phyloP scores from a whole-genome alignment of 2,113 vertebrate species.

The Oxyura jamaicensis region DNA sequence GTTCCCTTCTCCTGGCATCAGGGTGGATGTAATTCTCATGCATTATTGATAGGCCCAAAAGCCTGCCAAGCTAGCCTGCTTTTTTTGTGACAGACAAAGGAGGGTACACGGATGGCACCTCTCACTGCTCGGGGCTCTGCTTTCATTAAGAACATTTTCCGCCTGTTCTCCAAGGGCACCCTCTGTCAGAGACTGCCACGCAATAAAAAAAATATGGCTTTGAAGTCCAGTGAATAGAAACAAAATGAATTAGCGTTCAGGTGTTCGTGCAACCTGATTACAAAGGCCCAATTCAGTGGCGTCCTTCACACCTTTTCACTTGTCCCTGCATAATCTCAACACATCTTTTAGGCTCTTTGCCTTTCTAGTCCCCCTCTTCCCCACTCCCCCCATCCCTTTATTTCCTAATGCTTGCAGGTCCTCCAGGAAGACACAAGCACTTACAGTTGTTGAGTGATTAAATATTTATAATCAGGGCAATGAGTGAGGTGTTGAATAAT shows the following conservation, averaged over 20 bases:
- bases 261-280: constrained; percentile 73
- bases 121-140: constrained; percentile 71
- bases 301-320: constrained; percentile 76
- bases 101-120: constrained; percentile 73
- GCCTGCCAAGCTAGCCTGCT: constrained; percentile 76
- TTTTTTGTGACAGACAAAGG: constrained; percentile 76
- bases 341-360: constrained; percentile 39
- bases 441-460: constrained; percentile 89
- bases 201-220: constrained; percentile 55
- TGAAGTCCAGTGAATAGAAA: constrained; percentile 69
- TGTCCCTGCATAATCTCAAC: constrained; percentile 57
- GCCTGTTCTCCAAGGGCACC: constrained; percentile 73
- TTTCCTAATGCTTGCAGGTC: constrained; percentile 79
- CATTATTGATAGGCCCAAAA: constrained; percentile 84
- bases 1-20: constrained; percentile 67
- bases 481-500: constrained; percentile 90
- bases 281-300: constrained; percentile 54
- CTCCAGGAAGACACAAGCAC: constrained; percentile 85
- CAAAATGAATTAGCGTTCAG: constrained; percentile 68
- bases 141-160: constrained; percentile 76
- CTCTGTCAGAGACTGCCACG: constrained; percentile 65
- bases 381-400: constrained; percentile 13
- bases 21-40: constrained; percentile 75
- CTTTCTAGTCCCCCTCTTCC: constrained; percentile 10
- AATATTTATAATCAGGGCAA: constrained; percentile 94